A percentile compares a stretch with the other conserved stretches of the same genome.
These are phyloP conservation scores for Brassicogethes aeneus DNA, from an alignment of 2,888 invertebrate genomes.

Conservation along the genomic window DNA sequence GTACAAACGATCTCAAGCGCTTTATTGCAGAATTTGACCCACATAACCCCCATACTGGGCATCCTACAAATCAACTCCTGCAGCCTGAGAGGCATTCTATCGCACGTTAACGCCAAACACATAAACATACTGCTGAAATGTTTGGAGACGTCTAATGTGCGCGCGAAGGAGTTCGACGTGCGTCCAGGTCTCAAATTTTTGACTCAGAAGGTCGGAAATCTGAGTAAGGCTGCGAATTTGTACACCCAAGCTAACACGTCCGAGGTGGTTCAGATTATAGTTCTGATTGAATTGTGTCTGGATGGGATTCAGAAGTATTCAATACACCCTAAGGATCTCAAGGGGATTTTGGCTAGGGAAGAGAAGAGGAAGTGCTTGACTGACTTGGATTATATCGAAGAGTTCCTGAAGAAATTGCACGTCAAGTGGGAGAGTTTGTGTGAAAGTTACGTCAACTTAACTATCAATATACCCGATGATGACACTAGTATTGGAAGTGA, in stretches of 20 bases:
- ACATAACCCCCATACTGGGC: constrained; percentile 39
- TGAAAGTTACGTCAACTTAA: constrained; percentile 37
- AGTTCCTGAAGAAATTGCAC: constrained; percentile 36
- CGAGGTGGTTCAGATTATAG: constrained; percentile 82
- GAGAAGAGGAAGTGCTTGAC: constrained; percentile 27
- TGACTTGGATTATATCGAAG: constrained; percentile 36
- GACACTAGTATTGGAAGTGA: constrained; percentile 24
- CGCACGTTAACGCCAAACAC: constrained; percentile 49
- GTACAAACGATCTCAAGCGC: constrained; percentile 85
- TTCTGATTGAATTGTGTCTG: constrained; percentile 76
- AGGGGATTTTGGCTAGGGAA: constrained; percentile 49
- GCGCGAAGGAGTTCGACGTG: constrained; percentile 80
- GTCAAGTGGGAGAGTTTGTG: constrained; percentile 39
- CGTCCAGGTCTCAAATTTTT: constrained; percentile 90
- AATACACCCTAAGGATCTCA: constrained; percentile 51
- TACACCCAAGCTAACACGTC: constrained; percentile 89
- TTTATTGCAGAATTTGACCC: constrained; percentile 56
- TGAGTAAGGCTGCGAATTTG: constrained; percentile 80
- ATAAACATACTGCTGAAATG: constrained; percentile 66
- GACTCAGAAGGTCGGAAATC: constrained; percentile 84
- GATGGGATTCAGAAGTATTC: constrained; percentile 58
- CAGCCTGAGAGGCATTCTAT: constrained; percentile 36
- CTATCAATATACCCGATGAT: constrained; percentile 33
- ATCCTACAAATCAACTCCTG: constrained; percentile 39
- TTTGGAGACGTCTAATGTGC: constrained; percentile 71